phyloP scores from a whole-genome alignment of 2,888 invertebrate species.

The Drosophila austrosaltans region DNA sequence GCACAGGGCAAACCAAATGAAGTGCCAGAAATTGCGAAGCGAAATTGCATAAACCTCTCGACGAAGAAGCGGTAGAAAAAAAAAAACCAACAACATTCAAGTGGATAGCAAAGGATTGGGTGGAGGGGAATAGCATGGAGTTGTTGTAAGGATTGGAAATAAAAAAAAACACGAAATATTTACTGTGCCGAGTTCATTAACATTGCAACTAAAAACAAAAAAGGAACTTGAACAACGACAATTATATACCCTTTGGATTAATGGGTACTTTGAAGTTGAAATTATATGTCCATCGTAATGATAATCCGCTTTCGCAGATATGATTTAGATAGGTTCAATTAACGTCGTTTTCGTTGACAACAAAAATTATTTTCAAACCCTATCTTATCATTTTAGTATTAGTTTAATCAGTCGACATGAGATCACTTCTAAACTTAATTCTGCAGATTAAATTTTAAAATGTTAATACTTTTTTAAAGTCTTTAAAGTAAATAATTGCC shows the following conservation, averaged over 20 bases:
- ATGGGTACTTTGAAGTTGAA: background rate
- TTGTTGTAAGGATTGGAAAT: slow-evolving; percentile 11
- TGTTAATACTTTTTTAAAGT: too few species aligned
- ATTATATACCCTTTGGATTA: slow-evolving; percentile 11
- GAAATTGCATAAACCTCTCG: slow-evolving; percentile 77
- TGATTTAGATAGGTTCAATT: too few species aligned
- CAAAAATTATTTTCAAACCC: too few species aligned
- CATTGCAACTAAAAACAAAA: slow-evolving; percentile 55
- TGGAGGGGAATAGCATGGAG: background rate
- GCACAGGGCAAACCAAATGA: slow-evolving; percentile 63
- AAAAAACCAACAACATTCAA: slow-evolving; percentile 60
- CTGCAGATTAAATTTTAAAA: too few species aligned
- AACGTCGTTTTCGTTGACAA: too few species aligned
- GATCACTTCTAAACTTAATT: too few species aligned
- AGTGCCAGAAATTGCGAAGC: slow-evolving; percentile 78
- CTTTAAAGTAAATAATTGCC: too few species aligned
- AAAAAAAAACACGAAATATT: slow-evolving; percentile 37
- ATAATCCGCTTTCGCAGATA: too few species aligned
- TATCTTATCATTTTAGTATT: too few species aligned
- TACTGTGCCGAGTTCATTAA: slow-evolving; percentile 73
- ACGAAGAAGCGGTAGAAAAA: slow-evolving; percentile 29
- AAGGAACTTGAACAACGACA: slow-evolving; percentile 19
- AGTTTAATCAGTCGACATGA: too few species aligned
- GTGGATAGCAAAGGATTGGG: slow-evolving; percentile 17
- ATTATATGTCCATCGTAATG: background rate